phyloP scores from a whole-genome alignment of 2,797 vertebrate species.

The Sciaenops ocellatus region DNA sequence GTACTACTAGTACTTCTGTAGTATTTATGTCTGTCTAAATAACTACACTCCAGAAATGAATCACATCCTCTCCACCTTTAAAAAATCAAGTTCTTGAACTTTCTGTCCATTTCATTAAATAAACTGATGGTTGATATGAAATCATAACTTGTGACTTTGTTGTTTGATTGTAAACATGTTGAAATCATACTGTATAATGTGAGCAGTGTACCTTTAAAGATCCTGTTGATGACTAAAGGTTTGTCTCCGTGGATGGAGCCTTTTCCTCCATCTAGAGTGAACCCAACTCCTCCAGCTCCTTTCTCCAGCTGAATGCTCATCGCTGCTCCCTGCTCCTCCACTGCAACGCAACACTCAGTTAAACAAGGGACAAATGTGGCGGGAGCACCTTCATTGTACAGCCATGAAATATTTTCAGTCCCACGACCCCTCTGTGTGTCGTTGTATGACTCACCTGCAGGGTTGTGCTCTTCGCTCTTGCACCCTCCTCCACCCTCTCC shows the following conservation, averaged over 20 bases:
- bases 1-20: neutral
- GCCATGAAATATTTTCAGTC: no score
- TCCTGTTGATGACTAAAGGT: conserved; percentile 90
- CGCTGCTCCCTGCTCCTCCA: conserved; percentile 72
- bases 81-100: neutral
- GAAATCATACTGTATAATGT: neutral
- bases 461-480: conserved; percentile 32
- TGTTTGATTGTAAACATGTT: neutral
- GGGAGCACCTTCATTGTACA: no score
- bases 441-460: conserved; percentile 54
- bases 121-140: neutral
- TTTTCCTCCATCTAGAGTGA: conserved; percentile 95
- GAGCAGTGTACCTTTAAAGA: conserved; percentile 89
- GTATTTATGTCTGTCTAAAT: neutral
- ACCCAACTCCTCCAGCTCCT: conserved; percentile 91
- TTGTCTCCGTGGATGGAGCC: conserved; percentile 94
- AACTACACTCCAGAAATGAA: neutral
- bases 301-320: conserved; percentile 88
- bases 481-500: conserved; percentile 15
- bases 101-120: neutral
- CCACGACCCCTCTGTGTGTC: neutral
- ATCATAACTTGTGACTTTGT: neutral
- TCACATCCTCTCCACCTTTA: neutral
- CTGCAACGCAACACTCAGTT: conserved; percentile 46
- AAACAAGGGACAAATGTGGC: neutral